phyloP scores from a whole-genome alignment of 2,113 vertebrate species.

The Laterallus jamaicensis region DNA sequence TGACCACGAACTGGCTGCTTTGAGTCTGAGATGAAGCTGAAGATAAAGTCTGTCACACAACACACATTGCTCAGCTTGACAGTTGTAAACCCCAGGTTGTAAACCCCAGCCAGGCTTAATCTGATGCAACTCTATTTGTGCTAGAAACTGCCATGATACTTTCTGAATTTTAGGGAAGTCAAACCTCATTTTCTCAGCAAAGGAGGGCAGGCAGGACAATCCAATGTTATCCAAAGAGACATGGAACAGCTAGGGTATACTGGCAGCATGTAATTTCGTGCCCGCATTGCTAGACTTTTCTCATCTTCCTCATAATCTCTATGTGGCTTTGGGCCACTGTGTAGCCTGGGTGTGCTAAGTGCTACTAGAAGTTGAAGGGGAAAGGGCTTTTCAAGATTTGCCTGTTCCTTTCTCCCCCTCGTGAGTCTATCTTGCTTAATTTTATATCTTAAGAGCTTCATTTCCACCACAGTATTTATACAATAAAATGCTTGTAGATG shows the following conservation, averaged over 20 bases:
- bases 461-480: background rate
- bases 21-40: background rate
- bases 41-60: background rate
- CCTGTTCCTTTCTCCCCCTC: background rate
- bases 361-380: background rate
- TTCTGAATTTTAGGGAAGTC: background rate
- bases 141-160: background rate
- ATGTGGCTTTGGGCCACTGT: rapidly evolving
- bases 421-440: background rate
- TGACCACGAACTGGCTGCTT: background rate
- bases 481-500: background rate
- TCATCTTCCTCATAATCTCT: background rate
- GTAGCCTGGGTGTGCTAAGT: background rate
- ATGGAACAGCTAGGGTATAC: background rate
- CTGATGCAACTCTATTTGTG: background rate
- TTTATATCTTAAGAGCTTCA: background rate
- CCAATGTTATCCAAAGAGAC: background rate
- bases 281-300: background rate
- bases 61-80: background rate
- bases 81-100: background rate
- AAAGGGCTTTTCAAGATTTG: background rate
- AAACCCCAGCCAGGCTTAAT: background rate
- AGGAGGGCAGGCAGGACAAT: background rate
- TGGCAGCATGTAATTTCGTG: background rate
- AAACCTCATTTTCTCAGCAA: background rate